These are phyloP conservation scores for Axis porcinus DNA, from an alignment of 2,113 vertebrate species.

Conservation along the genomic window DNA sequence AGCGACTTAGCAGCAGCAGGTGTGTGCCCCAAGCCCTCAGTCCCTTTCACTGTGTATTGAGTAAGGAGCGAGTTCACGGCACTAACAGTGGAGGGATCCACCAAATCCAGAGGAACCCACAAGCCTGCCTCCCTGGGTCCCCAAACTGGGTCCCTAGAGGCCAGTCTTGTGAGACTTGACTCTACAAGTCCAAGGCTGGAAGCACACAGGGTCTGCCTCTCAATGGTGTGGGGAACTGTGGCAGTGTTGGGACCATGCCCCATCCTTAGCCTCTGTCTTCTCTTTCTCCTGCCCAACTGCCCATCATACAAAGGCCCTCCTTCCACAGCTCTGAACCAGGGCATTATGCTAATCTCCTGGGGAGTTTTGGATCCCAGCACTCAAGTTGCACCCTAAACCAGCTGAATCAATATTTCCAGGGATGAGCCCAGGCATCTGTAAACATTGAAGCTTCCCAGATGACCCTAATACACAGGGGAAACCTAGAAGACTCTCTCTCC, in stretches of 20 bases:
- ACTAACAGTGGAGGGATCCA: too few species aligned
- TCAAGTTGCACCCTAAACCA: neutral
- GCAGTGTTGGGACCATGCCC: neutral
- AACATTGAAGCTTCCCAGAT: neutral
- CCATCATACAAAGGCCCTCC: fast-evolving
- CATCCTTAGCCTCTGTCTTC: neutral
- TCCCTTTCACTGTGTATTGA: neutral
- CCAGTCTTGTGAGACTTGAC: neutral
- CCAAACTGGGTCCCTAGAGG: neutral
- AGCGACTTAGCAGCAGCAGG: neutral
- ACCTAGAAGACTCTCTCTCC: neutral
- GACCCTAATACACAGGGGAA: neutral
- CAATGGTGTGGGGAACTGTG: too few species aligned
- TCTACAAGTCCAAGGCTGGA: neutral
- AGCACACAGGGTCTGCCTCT: neutral
- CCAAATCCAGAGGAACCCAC: neutral
- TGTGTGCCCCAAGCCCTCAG: neutral
- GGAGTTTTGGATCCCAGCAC: neutral
- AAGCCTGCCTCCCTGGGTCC: neutral
- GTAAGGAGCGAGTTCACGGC: neutral
- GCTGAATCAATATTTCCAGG: neutral
- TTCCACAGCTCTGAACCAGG: neutral
- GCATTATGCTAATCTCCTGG: neutral
- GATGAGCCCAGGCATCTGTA: neutral
- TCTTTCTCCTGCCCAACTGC: neutral